Evolutionary conservation across 1,140 invertebrate species (phyloP).

Genomic region (Aphidius ervi): DNA sequence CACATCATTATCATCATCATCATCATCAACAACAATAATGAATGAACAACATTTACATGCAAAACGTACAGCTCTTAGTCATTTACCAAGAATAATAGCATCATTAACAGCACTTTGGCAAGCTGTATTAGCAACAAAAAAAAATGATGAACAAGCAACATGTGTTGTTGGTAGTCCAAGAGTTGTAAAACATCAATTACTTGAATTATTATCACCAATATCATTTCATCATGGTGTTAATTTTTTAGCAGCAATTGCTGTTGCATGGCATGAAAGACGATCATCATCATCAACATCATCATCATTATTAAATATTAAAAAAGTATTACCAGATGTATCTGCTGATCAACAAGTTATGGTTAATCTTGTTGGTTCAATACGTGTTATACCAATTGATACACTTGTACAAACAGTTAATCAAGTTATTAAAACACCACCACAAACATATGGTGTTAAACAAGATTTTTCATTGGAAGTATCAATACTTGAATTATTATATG

Average conservation of each 20-base stretch:
- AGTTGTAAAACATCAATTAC: slow-evolving; percentile 71
- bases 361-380: slow-evolving; percentile 73
- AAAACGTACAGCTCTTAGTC: slow-evolving; percentile 69
- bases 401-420: slow-evolving; percentile 81
- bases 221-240: slow-evolving; percentile 79
- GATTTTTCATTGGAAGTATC: slow-evolving; percentile 62
- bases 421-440: slow-evolving; percentile 75
- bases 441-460: slow-evolving; percentile 60
- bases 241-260: slow-evolving; percentile 80
- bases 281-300: slow-evolving; percentile 29
- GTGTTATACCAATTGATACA: slow-evolving; percentile 81
- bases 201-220: slow-evolving; percentile 84
- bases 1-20: background rate
- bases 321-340: slow-evolving; percentile 62
- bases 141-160: slow-evolving; percentile 49
- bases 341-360: slow-evolving; percentile 75
- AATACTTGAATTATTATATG: slow-evolving; percentile 61
- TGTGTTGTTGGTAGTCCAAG: slow-evolving; percentile 60
- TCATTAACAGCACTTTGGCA: slow-evolving; percentile 80
- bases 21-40: background rate
- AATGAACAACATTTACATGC: slow-evolving; percentile 60
- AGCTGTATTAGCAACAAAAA: slow-evolving; percentile 56
- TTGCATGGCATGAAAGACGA: slow-evolving; percentile 81
- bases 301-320: slow-evolving; percentile 33
- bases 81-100: slow-evolving; percentile 77